These are phyloP conservation scores for Lasioglossum malachurum DNA, from an alignment of 2,888 invertebrate species.

Conservation along the genomic window DNA sequence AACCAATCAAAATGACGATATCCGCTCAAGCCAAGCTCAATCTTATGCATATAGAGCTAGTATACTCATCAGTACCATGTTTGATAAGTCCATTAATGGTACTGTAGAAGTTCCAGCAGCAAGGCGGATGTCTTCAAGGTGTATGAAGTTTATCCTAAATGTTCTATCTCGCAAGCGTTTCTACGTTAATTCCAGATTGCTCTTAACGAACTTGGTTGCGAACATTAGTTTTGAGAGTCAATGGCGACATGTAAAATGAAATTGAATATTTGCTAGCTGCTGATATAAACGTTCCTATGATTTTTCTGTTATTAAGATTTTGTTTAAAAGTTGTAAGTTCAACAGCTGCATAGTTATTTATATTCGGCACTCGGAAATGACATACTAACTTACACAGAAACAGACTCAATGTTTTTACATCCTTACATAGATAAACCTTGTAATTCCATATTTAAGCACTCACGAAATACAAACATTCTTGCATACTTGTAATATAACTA, in stretches of 20 bases:
- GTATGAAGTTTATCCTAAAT: constrained; percentile 57
- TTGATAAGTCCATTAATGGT: constrained; percentile 55
- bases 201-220: constrained; percentile 54
- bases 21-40: constrained; percentile 5
- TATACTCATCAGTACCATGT: constrained; percentile 37
- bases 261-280: not conserved
- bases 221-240: constrained; percentile 22
- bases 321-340: not conserved
- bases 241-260: not conserved
- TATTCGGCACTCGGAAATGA: constrained; percentile 55
- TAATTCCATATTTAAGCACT: constrained; percentile 65
- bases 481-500: constrained; percentile 59
- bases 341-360: not conserved
- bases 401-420: constrained; percentile 73
- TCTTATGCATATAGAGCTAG: not conserved
- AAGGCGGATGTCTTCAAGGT: constrained; percentile 44
- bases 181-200: constrained; percentile 57
- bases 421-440: constrained; percentile 70
- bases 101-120: constrained; percentile 46
- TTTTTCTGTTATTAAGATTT: not conserved
- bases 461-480: constrained; percentile 49
- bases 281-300: not conserved
- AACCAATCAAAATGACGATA: not conserved
- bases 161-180: constrained; percentile 48
- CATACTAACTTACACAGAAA: constrained; percentile 60